These are phyloP conservation scores for Drosophila simulans DNA, from an alignment of 1,140 invertebrate genomes.

Conservation along the genomic window DNA sequence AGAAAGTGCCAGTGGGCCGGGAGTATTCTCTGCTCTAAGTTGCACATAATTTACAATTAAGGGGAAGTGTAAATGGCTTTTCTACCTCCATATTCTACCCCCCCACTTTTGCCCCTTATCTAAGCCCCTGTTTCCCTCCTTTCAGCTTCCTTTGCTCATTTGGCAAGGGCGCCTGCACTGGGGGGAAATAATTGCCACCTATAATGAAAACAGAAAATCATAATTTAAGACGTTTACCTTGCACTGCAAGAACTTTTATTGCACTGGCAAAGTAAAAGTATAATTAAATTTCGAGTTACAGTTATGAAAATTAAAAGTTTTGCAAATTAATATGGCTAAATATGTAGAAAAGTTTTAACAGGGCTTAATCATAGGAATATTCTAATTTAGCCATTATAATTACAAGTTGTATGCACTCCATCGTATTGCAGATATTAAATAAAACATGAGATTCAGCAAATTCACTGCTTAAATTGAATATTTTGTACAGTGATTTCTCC, in stretches of 20 bases:
- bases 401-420: no score
- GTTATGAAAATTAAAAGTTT: no score
- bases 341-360: no score
- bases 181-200: slow-evolving; percentile 37
- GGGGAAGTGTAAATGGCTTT: slow-evolving; percentile 68
- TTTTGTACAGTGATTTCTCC: slow-evolving; percentile 8
- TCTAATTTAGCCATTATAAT: no score
- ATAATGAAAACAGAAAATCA: slow-evolving; percentile 38
- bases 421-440: no score
- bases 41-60: slow-evolving; percentile 76
- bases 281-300: no score
- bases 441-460: no score
- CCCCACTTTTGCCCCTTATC: neutral
- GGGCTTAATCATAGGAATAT: no score
- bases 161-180: slow-evolving; percentile 33
- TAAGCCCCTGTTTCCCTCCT: slow-evolving; percentile 1
- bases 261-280: no score
- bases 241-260: slow-evolving; percentile 4
- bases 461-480: neutral
- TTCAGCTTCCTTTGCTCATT: slow-evolving; percentile 47
- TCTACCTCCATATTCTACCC: slow-evolving; percentile 9
- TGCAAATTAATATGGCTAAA: neutral
- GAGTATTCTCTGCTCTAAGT: slow-evolving; percentile 29
- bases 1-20: slow-evolving; percentile 32
- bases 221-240: slow-evolving; percentile 20